Evolutionary conservation across 2,888 invertebrate species (phyloP), one percentile per base, ranked within the genome.

Genomic region (Lucinisca nassula): DNA sequence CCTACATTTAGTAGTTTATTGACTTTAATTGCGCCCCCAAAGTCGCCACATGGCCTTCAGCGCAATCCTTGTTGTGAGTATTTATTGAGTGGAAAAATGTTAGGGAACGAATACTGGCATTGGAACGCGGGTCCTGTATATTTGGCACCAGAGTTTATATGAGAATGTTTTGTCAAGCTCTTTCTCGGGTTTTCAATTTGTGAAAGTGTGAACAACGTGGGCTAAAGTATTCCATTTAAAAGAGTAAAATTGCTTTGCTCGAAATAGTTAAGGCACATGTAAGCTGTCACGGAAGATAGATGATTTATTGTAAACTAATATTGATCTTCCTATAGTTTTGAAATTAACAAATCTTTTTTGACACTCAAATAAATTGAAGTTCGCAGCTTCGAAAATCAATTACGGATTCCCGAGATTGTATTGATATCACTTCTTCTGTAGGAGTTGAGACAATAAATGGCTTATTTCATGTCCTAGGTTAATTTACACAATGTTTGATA

Each of bases 341-440:
- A 85, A 90, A 90, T 90, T 90, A 90, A 90, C 90, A 87, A 87
- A 87, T 90, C 89, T 84, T 82, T 76, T 87, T 90, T 90, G 87
- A 87, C 87, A 87, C 85, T 85, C 83, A 84, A 87, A 87, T 90
- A 90, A 90, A 90, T 90, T 90, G 90, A 90, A 90, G 87, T 87
- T 90, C 85, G 90, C 81, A 82, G 67, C 58, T 67, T 78, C 70
- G 45, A 78, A 85, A 90, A 90, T 87, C 87, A 81, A 90, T 87
- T 89, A 82, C 78, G 40, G 49, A 61, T 79, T 84, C 74, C 70
- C 67, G 77, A 78, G 89, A 67, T 82, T 72, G 73, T 67, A 35
- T 67, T 67, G 67, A 35, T 67, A 67, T 67, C 67, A 10, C 35
- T 67, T 17, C 35, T 67, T 10, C 67, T 8, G 8, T 35, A 35